A percentile compares a stretch with the other conserved stretches of the same genome.
These are phyloP conservation scores for Eulithis testata DNA, from an alignment of 2,888 invertebrate species.

Conservation along the genomic window DNA sequence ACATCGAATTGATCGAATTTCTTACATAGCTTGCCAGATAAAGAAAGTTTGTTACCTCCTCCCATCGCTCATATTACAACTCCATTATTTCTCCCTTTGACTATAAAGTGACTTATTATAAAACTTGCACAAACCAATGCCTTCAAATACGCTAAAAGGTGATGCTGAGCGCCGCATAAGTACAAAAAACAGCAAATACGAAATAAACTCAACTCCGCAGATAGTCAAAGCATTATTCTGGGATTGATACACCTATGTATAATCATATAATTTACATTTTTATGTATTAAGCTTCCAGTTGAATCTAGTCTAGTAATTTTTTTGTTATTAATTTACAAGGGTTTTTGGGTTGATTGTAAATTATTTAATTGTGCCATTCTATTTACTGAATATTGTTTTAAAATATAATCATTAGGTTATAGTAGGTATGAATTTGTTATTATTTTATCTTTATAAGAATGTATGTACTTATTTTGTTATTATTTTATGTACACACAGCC, in stretches of 20 bases:
- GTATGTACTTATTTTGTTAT: neutral
- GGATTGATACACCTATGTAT: too few relatives aligned
- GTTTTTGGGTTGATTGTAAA: conserved; percentile 48
- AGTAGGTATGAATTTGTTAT: conserved; percentile 10
- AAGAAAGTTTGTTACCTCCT: neutral
- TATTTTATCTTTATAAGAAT: neutral
- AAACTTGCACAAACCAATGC: conserved; percentile 6
- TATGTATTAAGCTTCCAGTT: conserved; percentile 13
- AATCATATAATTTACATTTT: neutral
- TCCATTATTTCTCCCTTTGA: neutral
- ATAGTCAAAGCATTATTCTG: too few relatives aligned
- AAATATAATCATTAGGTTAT: neutral
- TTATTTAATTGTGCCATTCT: conserved; percentile 38
- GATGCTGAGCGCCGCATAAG: conserved; percentile 36
- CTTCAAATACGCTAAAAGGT: neutral
- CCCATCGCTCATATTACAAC: neutral
- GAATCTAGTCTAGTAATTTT: conserved; percentile 33
- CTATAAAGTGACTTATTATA: neutral
- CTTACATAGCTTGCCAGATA: neutral
- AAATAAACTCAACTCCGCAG: too few relatives aligned
- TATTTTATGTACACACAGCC: neutral
- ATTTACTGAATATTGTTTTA: conserved; percentile 18
- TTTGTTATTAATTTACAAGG: conserved; percentile 48
- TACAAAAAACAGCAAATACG: conserved; percentile 20
- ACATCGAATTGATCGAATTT: conserved; percentile 11